phyloP scores from a whole-genome alignment of 2,888 invertebrate species.

The Tinea trinotella region DNA sequence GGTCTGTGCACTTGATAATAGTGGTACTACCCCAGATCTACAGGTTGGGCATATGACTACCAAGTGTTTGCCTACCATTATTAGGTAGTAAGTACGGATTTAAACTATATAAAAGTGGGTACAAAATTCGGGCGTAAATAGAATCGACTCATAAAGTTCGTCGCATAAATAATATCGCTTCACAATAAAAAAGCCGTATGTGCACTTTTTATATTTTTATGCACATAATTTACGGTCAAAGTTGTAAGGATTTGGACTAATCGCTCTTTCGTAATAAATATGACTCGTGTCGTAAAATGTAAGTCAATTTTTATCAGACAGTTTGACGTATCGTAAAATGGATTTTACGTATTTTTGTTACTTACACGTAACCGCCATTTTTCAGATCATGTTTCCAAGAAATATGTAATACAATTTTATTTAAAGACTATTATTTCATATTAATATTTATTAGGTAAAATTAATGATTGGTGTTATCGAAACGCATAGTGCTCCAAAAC shows the following conservation, averaged over 20 bases:
- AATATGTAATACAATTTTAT: background rate
- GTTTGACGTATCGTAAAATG: slow-evolving; percentile 9
- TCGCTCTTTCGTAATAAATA: slow-evolving; percentile 42
- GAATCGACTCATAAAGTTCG: too few species aligned
- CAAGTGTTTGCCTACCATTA: too few species aligned
- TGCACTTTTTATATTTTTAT: slow-evolving; percentile 40
- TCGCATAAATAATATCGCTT: slow-evolving; percentile 38
- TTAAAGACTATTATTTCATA: background rate
- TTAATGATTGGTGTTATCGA: too few species aligned
- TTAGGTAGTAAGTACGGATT: too few species aligned
- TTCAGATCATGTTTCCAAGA: background rate
- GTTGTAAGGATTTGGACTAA: slow-evolving; percentile 52
- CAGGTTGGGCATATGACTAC: too few species aligned
- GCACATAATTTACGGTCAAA: slow-evolving; percentile 47
- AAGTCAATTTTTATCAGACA: slow-evolving; percentile 15
- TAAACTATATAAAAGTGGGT: too few species aligned
- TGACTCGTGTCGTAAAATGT: slow-evolving; percentile 19
- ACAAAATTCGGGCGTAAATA: too few species aligned
- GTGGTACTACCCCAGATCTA: too few species aligned
- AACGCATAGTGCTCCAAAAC: too few species aligned
- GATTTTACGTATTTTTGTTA: slow-evolving; percentile 10
- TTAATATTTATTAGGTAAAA: too few species aligned
- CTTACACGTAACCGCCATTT: background rate
- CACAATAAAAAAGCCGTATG: slow-evolving; percentile 50
- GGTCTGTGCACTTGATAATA: too few species aligned